phyloP scores from a whole-genome alignment of 2,797 vertebrate species.

The Nyctibius grandis region DNA sequence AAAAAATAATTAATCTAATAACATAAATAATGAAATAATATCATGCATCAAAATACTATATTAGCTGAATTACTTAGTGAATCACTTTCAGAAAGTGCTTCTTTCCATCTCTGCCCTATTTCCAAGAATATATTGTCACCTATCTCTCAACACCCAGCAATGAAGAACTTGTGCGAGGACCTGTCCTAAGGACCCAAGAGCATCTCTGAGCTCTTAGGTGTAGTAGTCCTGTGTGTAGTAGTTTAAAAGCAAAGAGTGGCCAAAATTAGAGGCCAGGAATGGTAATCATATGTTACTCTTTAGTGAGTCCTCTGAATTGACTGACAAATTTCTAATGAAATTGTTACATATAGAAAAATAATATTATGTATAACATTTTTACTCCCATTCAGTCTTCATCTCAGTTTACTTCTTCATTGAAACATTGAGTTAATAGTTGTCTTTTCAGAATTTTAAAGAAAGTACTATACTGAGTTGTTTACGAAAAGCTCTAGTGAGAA shows the following conservation, averaged over 20 bases:
- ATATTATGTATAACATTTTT: neutral
- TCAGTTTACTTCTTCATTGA: neutral
- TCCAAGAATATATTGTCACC: neutral
- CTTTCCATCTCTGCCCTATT: neutral
- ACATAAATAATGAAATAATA: neutral
- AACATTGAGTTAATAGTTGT: neutral
- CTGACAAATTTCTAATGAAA: neutral
- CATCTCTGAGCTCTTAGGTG: neutral
- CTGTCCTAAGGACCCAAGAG: neutral
- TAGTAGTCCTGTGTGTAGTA: fast-evolving
- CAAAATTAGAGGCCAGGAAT: neutral
- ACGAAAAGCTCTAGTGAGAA: neutral
- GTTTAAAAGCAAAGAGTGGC: neutral
- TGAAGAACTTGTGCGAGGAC: neutral
- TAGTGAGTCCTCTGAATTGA: neutral
- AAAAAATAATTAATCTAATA: neutral
- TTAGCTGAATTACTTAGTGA: neutral
- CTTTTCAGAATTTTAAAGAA: neutral
- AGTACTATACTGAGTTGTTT: neutral
- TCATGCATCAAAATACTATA: neutral
- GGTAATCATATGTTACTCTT: neutral
- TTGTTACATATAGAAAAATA: neutral
- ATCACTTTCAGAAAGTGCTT: neutral
- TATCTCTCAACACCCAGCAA: neutral
- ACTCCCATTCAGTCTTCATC: neutral